These are phyloP conservation scores for Maniola hyperantus DNA, from an alignment of 2,888 invertebrate genomes.

Conservation along the genomic window DNA sequence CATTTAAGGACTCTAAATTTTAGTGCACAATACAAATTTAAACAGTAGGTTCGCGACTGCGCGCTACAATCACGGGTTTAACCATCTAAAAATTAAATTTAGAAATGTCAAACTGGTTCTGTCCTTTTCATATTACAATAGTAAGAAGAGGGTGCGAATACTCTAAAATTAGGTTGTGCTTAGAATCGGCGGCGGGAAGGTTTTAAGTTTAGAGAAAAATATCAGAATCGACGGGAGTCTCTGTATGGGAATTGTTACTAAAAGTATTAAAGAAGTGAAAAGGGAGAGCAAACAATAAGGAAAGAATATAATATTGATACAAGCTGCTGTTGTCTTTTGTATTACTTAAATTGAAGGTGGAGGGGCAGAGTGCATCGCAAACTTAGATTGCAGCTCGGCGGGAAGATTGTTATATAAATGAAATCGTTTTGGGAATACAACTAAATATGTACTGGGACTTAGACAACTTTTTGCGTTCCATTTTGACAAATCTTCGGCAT, in stretches of 20 bases:
- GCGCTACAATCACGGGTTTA: too few relatives aligned
- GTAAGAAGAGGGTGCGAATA: too few relatives aligned
- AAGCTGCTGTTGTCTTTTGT: slow-evolving; percentile 42
- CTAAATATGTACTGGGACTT: slow-evolving; percentile 14
- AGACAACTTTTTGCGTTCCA: background rate
- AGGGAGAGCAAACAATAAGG: slow-evolving; percentile 25
- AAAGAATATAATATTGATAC: slow-evolving; percentile 44
- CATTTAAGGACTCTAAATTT: too few relatives aligned
- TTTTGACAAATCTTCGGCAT: too few relatives aligned
- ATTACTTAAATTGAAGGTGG: slow-evolving; percentile 54
- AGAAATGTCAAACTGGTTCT: too few relatives aligned
- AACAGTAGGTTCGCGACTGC: too few relatives aligned
- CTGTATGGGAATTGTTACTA: slow-evolving; percentile 3
- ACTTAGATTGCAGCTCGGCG: slow-evolving; percentile 53
- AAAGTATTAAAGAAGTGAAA: slow-evolving; percentile 25
- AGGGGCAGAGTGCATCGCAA: slow-evolving; percentile 53
- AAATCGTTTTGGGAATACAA: slow-evolving; percentile 41
- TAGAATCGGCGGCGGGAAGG: too few relatives aligned
- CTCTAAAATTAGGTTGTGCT: too few relatives aligned
- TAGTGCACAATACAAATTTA: too few relatives aligned
- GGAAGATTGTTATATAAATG: slow-evolving; percentile 55
- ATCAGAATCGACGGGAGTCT: too few relatives aligned
- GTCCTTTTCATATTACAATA: too few relatives aligned
- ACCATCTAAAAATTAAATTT: too few relatives aligned
- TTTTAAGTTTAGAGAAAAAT: background rate